These are phyloP conservation scores for Graptemys geographica DNA, from an alignment of 2,797 vertebrate genomes.

Conservation along the genomic window DNA sequence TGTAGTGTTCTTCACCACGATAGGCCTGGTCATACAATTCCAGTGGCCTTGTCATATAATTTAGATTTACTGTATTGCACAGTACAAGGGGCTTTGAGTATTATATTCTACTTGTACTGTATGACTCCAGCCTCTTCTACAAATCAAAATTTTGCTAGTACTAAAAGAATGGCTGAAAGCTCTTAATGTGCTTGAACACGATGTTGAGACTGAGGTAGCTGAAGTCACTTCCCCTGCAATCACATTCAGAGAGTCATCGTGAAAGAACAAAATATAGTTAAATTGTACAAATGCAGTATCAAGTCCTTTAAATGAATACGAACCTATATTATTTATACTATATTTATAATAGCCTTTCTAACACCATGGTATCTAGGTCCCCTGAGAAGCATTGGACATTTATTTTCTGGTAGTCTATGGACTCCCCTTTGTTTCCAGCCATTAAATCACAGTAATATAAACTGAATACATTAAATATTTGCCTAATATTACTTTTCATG, in stretches of 20 bases:
- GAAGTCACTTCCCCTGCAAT: not conserved
- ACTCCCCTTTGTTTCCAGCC: not conserved
- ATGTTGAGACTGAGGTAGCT: not conserved
- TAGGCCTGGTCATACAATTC: not conserved
- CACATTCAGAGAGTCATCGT: accelerated
- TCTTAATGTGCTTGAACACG: not conserved
- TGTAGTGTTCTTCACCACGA: not conserved
- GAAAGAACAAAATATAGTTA: not conserved
- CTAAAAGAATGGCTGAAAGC: not conserved
- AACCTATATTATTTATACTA: not conserved
- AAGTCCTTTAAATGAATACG: not conserved
- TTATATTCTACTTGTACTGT: not conserved
- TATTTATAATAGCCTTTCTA: not conserved
- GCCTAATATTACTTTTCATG: not conserved
- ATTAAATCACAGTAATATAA: not conserved
- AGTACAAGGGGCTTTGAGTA: not conserved
- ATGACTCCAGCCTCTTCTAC: not conserved
- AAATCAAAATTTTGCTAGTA: not conserved
- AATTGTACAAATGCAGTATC: not conserved
- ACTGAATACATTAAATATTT: not conserved
- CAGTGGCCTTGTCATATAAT: not conserved
- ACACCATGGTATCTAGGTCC: not conserved
- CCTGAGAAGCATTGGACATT: not conserved
- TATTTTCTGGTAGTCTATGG: not conserved
- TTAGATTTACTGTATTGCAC: not conserved